These are phyloP conservation scores for Brenthis ino DNA, from an alignment of 2,888 invertebrate genomes.

Conservation along the genomic window DNA sequence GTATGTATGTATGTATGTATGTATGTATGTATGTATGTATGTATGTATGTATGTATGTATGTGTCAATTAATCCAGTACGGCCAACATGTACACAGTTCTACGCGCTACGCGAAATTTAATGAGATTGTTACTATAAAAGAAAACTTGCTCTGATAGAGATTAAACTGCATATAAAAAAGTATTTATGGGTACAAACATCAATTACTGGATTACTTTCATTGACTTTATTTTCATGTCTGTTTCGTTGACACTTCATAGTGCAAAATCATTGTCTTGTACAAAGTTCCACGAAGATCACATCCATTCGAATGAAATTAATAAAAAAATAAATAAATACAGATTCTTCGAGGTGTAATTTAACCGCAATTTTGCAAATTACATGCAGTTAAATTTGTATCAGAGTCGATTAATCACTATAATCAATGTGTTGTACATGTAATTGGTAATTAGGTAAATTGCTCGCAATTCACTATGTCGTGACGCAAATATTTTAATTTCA, in stretches of 20 bases:
- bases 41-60: too few species aligned
- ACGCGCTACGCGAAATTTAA: too few species aligned
- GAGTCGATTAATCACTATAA: slow-evolving; percentile 34
- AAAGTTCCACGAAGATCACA: neutral
- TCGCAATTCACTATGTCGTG: slow-evolving; percentile 25
- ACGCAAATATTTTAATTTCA: slow-evolving; percentile 37
- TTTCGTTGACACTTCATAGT: neutral
- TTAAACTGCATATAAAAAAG: too few species aligned
- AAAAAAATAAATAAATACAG: slow-evolving; percentile 15
- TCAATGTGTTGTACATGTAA: slow-evolving; percentile 31
- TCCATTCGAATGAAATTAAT: slow-evolving; percentile 10
- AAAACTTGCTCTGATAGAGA: too few species aligned
- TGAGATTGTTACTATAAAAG: too few species aligned
- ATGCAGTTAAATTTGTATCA: slow-evolving; percentile 33
- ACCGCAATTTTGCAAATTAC: slow-evolving; percentile 26
- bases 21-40: too few species aligned
- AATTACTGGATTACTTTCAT: too few species aligned
- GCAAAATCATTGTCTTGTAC: neutral
- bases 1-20: too few species aligned
- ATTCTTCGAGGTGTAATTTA: slow-evolving; percentile 27
- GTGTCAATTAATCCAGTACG: too few species aligned
- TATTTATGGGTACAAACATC: too few species aligned
- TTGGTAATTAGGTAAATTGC: slow-evolving; percentile 35
- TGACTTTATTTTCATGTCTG: too few species aligned
- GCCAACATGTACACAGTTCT: too few species aligned